Conservation (phyloP, 2,113 vertebrate genomes). For the Elephantulus edwardii region DNA sequence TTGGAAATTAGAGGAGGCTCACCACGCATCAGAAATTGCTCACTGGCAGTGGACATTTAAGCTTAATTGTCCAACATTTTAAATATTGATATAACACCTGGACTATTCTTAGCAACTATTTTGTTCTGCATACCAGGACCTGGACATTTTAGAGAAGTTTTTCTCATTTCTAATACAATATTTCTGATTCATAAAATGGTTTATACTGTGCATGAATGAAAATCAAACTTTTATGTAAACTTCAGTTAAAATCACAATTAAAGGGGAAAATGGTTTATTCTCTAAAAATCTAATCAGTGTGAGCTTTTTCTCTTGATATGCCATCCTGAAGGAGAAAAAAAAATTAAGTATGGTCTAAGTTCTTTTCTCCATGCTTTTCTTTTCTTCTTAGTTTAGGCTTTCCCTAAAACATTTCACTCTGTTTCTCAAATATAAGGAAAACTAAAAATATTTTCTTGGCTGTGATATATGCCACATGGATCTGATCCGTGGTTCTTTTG, state of each 20-base stretch:
- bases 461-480: neutral
- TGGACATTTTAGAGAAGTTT: neutral
- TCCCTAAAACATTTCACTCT: neutral
- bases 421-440: slow-evolving; percentile 18
- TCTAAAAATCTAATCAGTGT: slow-evolving; percentile 1
- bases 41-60: no score
- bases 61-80: slow-evolving; percentile 13
- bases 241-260: no score
- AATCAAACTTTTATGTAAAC: no score
- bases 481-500: neutral
- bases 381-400: slow-evolving; percentile 9
- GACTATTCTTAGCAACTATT: slow-evolving; percentile 36
- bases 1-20: no score
- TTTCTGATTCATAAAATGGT: slow-evolving; percentile 8
- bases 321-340: neutral
- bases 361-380: neutral
- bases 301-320: neutral
- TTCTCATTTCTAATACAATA: slow-evolving; percentile 15
- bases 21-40: no score
- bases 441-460: neutral
- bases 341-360: neutral
- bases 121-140: slow-evolving; percentile 8
- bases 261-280: neutral
- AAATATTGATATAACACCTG: slow-evolving; percentile 32
- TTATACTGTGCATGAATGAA: no score